Evolutionary conservation across 2,797 vertebrate species (phyloP), one percentile per base, ranked within the genome.

Genomic region (Taenioides sp.): DNA sequence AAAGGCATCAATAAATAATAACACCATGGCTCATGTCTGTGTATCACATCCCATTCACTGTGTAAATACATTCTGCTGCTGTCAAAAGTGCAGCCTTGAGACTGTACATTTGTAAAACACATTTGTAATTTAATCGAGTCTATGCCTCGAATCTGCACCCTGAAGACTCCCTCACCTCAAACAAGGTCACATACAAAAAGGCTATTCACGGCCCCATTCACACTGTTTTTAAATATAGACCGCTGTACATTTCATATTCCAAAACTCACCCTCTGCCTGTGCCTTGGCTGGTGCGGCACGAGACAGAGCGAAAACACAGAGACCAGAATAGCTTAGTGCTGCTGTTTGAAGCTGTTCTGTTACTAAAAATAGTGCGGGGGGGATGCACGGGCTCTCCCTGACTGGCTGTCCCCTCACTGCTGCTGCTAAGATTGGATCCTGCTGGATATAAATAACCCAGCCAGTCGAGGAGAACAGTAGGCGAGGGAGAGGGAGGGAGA

Each of bases 341-440:
- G 87, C 87, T 77, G 87, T 89, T 88, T 90, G 75, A 86, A 91
- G 87, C 79, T 49, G 74, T 83, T 50, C 80, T 59, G 77, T 18
- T 81, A 75, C 92, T 94, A 94, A 91, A 86, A 92, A 94, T 94
- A 94, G 91, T 78, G 61, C 58, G 4, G 67, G 80, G 82, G 87
- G 83, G 81, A 84, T 89, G 88, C 81, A 87, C 83, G 84, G 90
- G 86, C 84, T 90, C 88, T 92, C 91, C 92, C 89, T 85, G 72
- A 80, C 88, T 90, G 86, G 83, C 90, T 89, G 84, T 76, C 80
- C 84, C 87, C 90, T 77, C 69, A 70, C 72, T 67, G 82, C 83
- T 84, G 82, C 79, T 74, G 87, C 93, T 94, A 94, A 93, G 89
- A 91, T 92, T 94, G 91, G 92, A 93, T 91, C 77, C 80, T 76